These are phyloP conservation scores for Dryococelus australis DNA, from an alignment of 2,888 invertebrate species.

Conservation along the genomic window DNA sequence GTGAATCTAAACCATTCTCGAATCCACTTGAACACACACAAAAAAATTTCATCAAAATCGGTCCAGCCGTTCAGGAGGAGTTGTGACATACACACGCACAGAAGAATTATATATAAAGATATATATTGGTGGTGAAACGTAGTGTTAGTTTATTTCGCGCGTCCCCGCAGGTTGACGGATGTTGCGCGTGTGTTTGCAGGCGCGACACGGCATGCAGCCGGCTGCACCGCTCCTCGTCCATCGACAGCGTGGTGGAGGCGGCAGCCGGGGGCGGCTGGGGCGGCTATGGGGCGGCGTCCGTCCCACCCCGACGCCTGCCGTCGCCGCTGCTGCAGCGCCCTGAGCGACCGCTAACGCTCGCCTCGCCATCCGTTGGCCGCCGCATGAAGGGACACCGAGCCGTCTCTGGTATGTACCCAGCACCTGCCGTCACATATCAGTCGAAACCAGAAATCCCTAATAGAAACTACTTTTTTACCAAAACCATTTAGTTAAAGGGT, in stretches of 20 bases:
- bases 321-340: constrained; percentile 59
- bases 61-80: too few species aligned
- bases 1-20: too few species aligned
- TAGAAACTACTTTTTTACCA: too few species aligned
- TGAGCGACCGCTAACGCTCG: constrained; percentile 66
- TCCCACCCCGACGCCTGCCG: constrained; percentile 57
- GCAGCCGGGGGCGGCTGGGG: constrained; percentile 58
- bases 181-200: not conserved
- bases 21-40: too few species aligned
- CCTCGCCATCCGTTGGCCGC: constrained; percentile 78
- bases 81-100: too few species aligned
- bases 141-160: too few species aligned
- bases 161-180: too few species aligned
- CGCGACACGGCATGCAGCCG: constrained; percentile 52
- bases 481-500: too few species aligned
- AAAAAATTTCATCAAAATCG: too few species aligned
- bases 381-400: constrained; percentile 79
- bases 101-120: too few species aligned
- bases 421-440: not conserved
- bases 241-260: constrained; percentile 76
- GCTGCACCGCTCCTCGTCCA: constrained; percentile 79
- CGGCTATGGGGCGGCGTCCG: constrained; percentile 38
- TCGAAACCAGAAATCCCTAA: not conserved
- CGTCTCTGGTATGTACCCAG: constrained; percentile 38
- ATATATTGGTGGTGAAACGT: too few species aligned